Conservation (phyloP, 2,888 invertebrate species). For the Drosophila mimica region DNA sequence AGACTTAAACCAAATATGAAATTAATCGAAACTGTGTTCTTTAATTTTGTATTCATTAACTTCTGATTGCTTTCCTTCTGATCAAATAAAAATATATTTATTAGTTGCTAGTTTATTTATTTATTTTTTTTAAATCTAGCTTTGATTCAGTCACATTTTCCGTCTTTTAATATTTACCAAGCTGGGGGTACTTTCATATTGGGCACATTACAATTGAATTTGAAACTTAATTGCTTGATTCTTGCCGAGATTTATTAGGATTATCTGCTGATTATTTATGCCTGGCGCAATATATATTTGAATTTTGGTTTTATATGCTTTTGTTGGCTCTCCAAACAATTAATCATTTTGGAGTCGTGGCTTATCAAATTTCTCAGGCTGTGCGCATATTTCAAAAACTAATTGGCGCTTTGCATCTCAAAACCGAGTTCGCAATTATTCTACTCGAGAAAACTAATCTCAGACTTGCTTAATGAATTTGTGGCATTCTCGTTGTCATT, state of each 20-base stretch:
- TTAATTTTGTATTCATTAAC: not conserved
- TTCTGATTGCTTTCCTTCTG: not conserved
- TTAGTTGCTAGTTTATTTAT: too few relatives aligned
- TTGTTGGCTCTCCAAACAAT: conserved; percentile 7
- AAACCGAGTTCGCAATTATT: conserved; percentile 54
- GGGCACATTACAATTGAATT: not conserved
- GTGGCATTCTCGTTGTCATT: conserved; percentile 42
- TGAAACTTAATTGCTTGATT: not conserved
- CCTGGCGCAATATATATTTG: not conserved
- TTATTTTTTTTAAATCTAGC: too few relatives aligned
- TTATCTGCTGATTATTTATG: not conserved
- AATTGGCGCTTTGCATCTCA: conserved; percentile 47
- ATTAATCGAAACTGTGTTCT: not conserved
- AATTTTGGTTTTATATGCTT: not conserved
- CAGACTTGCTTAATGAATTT: conserved; percentile 64
- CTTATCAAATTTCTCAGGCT: conserved; percentile 46
- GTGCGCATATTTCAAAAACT: conserved; percentile 53
- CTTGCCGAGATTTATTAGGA: not conserved
- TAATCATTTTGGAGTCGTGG: conserved; percentile 24
- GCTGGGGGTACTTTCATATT: not conserved
- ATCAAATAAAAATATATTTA: too few relatives aligned
- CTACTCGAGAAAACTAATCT: conserved; percentile 69
- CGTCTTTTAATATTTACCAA: not conserved
- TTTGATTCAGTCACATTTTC: not conserved
- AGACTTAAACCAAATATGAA: not conserved